phyloP scores from a whole-genome alignment of 2,888 invertebrate genomes.

The Hoplodrina blanda region DNA sequence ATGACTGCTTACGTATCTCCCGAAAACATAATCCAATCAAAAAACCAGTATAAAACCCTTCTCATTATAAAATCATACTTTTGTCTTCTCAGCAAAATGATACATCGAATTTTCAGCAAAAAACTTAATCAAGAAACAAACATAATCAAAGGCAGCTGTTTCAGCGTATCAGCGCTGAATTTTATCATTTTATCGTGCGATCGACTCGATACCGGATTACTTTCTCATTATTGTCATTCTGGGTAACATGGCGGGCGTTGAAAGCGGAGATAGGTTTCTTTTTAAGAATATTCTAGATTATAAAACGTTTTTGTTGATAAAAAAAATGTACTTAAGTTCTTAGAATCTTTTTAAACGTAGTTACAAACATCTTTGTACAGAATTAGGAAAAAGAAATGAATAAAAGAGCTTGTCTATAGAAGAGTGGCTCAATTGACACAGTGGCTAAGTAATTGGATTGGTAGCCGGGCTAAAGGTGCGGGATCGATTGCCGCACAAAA shows the following conservation, averaged over 20 bases:
- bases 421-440: background rate
- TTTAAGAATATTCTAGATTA: constrained; percentile 31
- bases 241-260: constrained; percentile 22
- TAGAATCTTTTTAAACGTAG: background rate
- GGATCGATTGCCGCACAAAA: background rate
- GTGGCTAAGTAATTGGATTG: background rate
- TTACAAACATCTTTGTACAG: background rate
- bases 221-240: constrained; percentile 52
- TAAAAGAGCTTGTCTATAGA: background rate
- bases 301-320: constrained; percentile 12
- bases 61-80: constrained; percentile 14
- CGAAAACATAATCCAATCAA: background rate
- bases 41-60: constrained; percentile 5
- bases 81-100: constrained; percentile 23
- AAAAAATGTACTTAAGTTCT: background rate
- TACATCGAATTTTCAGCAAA: constrained; percentile 27
- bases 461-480: background rate
- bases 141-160: constrained; percentile 50
- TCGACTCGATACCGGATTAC: constrained; percentile 42
- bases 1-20: background rate
- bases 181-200: constrained; percentile 50
- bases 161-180: constrained; percentile 43
- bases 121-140: constrained; percentile 50
- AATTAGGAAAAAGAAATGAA: background rate
- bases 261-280: constrained; percentile 28